A percentile compares a stretch with the other conserved stretches of the same genome.
Conservation (phyloP, 2,888 invertebrate species). For the Steinernema scapterisci region DNA sequence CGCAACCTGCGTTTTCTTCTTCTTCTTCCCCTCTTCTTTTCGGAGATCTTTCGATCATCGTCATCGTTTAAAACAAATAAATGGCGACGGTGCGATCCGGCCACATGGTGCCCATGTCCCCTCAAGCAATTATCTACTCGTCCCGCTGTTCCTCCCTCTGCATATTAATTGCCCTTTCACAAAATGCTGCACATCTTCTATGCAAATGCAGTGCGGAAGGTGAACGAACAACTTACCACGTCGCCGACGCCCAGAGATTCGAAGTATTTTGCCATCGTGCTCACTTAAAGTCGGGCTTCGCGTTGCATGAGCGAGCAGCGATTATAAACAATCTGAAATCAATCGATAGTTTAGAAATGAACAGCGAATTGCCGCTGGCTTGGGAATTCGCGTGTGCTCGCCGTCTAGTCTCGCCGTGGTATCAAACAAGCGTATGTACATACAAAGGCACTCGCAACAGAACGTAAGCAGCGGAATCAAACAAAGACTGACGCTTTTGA, state of each 20-base stretch:
- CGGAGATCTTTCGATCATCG: neutral
- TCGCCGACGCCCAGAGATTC: constrained; percentile 21
- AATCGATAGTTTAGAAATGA: constrained; percentile 26
- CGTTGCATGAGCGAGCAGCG: constrained; percentile 23
- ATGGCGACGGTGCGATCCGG: constrained; percentile 11
- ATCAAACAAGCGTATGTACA: neutral
- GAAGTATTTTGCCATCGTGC: constrained; percentile 25
- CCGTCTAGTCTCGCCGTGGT: neutral
- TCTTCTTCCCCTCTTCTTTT: neutral
- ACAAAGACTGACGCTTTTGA: neutral
- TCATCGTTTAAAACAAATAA: constrained; percentile 23
- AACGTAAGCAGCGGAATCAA: neutral
- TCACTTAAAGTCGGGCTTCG: neutral
- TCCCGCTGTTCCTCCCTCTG: neutral
- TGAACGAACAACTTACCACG: constrained; percentile 5
- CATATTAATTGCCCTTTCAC: constrained; percentile 20
- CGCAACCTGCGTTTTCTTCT: neutral
- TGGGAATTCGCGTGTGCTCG: neutral
- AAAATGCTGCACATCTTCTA: neutral
- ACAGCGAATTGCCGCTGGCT: neutral
- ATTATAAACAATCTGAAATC: constrained; percentile 30
- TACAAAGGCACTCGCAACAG: neutral
- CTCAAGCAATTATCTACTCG: neutral
- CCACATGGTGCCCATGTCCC: neutral
- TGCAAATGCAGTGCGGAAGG: too few species aligned